phyloP scores from a whole-genome alignment of 2,888 invertebrate genomes.

The Orgyia antiqua region DNA sequence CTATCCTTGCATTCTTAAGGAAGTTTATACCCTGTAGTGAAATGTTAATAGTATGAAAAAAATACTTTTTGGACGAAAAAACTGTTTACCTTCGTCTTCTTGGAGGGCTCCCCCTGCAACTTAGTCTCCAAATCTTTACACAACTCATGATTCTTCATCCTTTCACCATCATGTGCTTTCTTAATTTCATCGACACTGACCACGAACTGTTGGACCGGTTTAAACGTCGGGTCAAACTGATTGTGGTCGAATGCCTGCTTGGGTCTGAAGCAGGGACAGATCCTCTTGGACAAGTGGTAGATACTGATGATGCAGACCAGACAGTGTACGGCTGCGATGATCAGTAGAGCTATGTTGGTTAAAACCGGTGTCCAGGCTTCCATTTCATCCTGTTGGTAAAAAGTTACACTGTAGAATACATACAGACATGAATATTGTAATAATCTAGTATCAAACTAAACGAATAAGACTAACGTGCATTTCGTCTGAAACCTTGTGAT shows the following conservation, averaged over 20 bases:
- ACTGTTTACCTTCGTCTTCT: conserved; percentile 49
- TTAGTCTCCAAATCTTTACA: conserved; percentile 61
- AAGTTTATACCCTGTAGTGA: too few species aligned
- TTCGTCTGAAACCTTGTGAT: too few species aligned
- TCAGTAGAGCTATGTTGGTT: conserved; percentile 80
- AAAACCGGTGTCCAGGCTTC: conserved; percentile 79
- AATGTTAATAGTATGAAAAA: too few species aligned
- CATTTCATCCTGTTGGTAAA: conserved; percentile 61
- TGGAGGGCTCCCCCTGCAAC: conserved; percentile 49
- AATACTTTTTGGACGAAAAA: too few species aligned
- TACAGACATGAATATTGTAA: too few species aligned
- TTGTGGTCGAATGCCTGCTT: conserved; percentile 71
- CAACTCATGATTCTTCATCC: conserved; percentile 47
- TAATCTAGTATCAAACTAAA: too few species aligned
- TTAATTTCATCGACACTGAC: conserved; percentile 60
- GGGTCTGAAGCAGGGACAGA: conserved; percentile 77
- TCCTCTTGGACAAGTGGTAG: conserved; percentile 72
- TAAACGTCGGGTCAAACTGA: conserved; percentile 66
- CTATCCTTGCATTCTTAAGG: too few species aligned
- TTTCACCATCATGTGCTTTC: conserved; percentile 40
- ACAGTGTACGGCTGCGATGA: conserved; percentile 78
- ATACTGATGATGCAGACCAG: conserved; percentile 71
- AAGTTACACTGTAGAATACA: too few species aligned
- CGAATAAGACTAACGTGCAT: too few species aligned
- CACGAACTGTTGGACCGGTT: conserved; percentile 48